Conservation (phyloP, 2,888 invertebrate species). For the Limenitis camilla region DNA sequence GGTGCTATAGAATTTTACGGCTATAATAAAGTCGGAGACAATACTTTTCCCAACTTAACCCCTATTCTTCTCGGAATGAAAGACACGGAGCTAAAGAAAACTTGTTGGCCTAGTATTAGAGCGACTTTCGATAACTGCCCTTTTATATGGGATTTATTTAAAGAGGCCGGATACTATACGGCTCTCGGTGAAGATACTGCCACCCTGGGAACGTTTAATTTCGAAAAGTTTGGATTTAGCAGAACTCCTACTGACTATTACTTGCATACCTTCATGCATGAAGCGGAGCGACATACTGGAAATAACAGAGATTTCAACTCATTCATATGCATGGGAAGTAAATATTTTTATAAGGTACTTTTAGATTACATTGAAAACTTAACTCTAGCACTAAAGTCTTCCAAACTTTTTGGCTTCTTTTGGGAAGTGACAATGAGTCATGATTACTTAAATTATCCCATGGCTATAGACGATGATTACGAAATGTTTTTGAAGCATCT, state of each 20-base stretch:
- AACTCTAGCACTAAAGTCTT: constrained; percentile 70
- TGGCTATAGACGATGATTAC: constrained; percentile 80
- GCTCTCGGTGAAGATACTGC: constrained; percentile 89
- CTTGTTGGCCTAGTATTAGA: constrained; percentile 76
- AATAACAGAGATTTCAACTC: constrained; percentile 78
- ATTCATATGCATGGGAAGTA: constrained; percentile 80
- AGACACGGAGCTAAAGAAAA: constrained; percentile 76
- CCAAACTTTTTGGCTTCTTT: constrained; percentile 85
- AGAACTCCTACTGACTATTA: constrained; percentile 91
- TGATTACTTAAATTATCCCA: constrained; percentile 86
- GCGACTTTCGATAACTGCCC: constrained; percentile 84
- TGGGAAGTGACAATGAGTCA: constrained; percentile 91
- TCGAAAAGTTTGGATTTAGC: constrained; percentile 82
- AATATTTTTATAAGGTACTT: constrained; percentile 80
- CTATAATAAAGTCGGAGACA: constrained; percentile 95
- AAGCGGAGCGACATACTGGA: constrained; percentile 79
- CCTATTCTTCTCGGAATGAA: constrained; percentile 85
- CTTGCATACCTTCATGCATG: constrained; percentile 81
- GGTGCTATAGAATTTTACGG: constrained; percentile 86
- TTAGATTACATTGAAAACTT: constrained; percentile 82
- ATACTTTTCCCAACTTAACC: constrained; percentile 92
- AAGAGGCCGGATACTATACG: constrained; percentile 82
- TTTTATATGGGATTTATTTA: constrained; percentile 89
- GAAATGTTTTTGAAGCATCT: constrained; percentile 73
- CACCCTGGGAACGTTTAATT: constrained; percentile 86